These are phyloP conservation scores for Phyllotreta cruciferae DNA, from an alignment of 2,888 invertebrate species.

Conservation along the genomic window DNA sequence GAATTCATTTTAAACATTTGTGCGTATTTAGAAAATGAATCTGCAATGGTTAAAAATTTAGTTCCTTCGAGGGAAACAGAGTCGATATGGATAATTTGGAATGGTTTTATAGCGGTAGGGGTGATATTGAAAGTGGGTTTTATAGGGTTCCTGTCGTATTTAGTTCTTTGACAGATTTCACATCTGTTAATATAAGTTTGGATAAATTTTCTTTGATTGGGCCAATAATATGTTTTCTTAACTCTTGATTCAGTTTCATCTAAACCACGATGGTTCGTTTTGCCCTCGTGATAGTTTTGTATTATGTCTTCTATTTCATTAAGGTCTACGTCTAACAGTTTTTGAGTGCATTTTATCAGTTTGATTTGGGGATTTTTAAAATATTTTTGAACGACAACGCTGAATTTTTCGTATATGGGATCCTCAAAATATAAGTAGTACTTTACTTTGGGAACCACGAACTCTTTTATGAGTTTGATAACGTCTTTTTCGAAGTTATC, in stretches of 20 bases:
- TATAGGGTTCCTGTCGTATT: slow-evolving; percentile 40
- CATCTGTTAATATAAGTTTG: slow-evolving; percentile 38
- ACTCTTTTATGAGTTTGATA: slow-evolving; percentile 3
- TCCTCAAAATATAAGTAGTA: slow-evolving; percentile 9
- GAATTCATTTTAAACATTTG: slow-evolving; percentile 15
- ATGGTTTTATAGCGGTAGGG: slow-evolving; percentile 11
- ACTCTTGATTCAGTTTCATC: slow-evolving; percentile 23
- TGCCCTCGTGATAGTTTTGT: slow-evolving; percentile 34
- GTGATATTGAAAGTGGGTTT: slow-evolving; percentile 27
- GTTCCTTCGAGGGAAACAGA: slow-evolving; percentile 3
- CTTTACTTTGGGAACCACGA: slow-evolving; percentile 10
- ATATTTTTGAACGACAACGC: slow-evolving; percentile 9
- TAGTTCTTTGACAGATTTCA: slow-evolving; percentile 34
- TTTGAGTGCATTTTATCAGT: neutral
- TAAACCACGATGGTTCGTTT: slow-evolving; percentile 37
- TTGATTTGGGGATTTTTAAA: slow-evolving; percentile 9
- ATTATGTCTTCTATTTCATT: slow-evolving; percentile 31
- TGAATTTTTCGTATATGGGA: neutral
- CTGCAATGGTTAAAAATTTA: slow-evolving; percentile 11
- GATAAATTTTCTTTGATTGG: slow-evolving; percentile 34
- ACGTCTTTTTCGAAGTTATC: neutral
- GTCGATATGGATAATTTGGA: slow-evolving; percentile 16
- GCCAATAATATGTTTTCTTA: slow-evolving; percentile 37
- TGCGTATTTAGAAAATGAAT: slow-evolving; percentile 14
- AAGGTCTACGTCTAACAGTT: slow-evolving; percentile 23